Evolutionary conservation across 2,888 invertebrate genomes (phyloP).

Genomic region (Oxycera nigricornis): DNA sequence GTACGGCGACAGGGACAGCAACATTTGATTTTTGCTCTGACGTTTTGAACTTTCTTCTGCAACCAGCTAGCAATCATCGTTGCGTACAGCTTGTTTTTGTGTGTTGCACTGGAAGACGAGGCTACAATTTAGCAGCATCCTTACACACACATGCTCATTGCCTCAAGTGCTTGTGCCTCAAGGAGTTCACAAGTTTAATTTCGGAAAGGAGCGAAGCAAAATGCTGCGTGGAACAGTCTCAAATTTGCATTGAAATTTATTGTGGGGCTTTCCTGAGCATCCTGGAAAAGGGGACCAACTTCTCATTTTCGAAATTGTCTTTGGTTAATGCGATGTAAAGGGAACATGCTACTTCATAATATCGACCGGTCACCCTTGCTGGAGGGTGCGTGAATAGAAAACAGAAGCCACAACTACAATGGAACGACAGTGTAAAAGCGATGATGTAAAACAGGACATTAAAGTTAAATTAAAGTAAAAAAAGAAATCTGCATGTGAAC

Average conservation of each 20-base stretch:
- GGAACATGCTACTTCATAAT: constrained; percentile 37
- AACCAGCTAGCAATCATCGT: background rate
- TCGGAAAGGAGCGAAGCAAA: background rate
- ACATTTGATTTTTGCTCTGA: constrained; percentile 35
- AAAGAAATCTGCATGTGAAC: background rate
- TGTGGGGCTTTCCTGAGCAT: constrained; percentile 30
- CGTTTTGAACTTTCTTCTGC: constrained; percentile 3
- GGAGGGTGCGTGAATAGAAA: constrained; percentile 2
- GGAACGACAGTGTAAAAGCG: background rate
- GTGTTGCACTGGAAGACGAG: background rate
- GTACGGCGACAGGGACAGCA: constrained; percentile 13
- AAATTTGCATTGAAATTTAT: constrained; percentile 47
- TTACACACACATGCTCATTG: constrained; percentile 10
- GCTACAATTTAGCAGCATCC: background rate
- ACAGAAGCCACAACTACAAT: constrained; percentile 3
- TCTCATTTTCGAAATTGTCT: constrained; percentile 47
- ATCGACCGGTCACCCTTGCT: constrained; percentile 24
- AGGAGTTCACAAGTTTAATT: background rate
- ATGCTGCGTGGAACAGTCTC: constrained; percentile 1
- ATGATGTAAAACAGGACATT: background rate
- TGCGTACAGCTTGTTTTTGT: background rate
- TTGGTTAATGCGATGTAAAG: constrained; percentile 45
- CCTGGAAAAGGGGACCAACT: constrained; percentile 23
- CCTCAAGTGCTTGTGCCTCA: constrained; percentile 16
- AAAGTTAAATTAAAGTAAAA: background rate